phyloP scores from a whole-genome alignment of 2,797 vertebrate genomes.

The Mormyrus hasselquistii region DNA sequence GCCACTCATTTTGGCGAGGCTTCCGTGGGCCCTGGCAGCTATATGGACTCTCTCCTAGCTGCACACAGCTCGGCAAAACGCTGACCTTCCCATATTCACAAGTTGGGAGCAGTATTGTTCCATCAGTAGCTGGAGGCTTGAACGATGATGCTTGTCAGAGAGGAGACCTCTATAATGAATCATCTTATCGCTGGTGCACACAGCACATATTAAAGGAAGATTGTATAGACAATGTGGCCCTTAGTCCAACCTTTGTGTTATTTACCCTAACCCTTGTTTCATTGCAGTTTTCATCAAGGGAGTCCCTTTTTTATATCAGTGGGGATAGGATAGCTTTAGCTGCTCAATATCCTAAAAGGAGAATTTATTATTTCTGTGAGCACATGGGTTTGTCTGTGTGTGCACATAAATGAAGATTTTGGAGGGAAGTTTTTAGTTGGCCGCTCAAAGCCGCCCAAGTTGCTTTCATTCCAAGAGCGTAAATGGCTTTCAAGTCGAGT shows the following conservation, averaged over 20 bases:
- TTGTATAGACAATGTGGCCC: slow-evolving; percentile 84
- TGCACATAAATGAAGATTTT: slow-evolving; percentile 1
- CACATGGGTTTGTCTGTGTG: background rate
- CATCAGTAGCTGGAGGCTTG: slow-evolving; percentile 94
- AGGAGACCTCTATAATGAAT: slow-evolving; percentile 93
- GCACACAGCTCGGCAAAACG: slow-evolving; percentile 70
- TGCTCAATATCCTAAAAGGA: slow-evolving; percentile 11
- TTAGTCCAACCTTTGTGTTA: slow-evolving; percentile 79
- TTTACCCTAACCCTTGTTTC: slow-evolving; percentile 84
- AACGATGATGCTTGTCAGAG: slow-evolving; percentile 98
- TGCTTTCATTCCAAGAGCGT: background rate
- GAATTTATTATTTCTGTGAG: slow-evolving; percentile 6
- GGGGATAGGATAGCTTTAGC: slow-evolving; percentile 19
- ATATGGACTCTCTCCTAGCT: slow-evolving; percentile 40
- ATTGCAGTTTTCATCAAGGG: slow-evolving; percentile 72
- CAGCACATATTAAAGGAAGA: slow-evolving; percentile 90
- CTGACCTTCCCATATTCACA: slow-evolving; percentile 99
- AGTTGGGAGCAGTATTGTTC: slow-evolving; percentile 90
- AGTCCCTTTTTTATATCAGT: slow-evolving; percentile 64
- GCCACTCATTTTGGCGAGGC: background rate
- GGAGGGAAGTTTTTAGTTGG: background rate
- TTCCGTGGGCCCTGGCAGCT: background rate
- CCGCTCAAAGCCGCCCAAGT: background rate
- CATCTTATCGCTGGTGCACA: slow-evolving; percentile 98
- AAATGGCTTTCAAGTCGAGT: background rate